Evolutionary conservation across 92 coral and sea anemone species (phyloP).

Genomic region (Umimayanthus kanabou): DNA sequence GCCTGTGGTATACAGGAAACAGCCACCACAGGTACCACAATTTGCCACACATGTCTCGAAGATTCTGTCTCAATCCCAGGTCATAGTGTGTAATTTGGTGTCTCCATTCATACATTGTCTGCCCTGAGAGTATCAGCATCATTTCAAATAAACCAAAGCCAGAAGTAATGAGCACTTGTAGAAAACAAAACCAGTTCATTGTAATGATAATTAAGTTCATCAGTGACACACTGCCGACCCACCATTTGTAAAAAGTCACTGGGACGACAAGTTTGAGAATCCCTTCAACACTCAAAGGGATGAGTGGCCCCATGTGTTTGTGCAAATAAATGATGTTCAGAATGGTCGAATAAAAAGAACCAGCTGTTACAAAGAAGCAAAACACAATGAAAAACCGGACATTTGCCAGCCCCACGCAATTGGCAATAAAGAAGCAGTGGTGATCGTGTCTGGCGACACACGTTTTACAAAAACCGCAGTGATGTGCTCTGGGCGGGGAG

Average conservation of each 20-base stretch:
- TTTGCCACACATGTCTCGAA: constrained; percentile 62
- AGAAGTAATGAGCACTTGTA: constrained; percentile 62
- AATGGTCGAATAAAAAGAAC: constrained; percentile 54
- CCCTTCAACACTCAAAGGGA: constrained; percentile 77
- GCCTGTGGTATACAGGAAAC: constrained; percentile 59
- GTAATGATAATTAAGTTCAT: constrained; percentile 61
- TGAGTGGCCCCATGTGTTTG: constrained; percentile 54
- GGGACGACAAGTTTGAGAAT: constrained; percentile 63
- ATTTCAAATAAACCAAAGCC: constrained; percentile 71
- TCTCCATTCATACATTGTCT: constrained; percentile 82
- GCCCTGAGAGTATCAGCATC: constrained; percentile 69
- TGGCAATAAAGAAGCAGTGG: constrained; percentile 77
- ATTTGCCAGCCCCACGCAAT: constrained; percentile 79
- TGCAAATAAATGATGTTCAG: constrained; percentile 70
- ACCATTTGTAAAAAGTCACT: constrained; percentile 75
- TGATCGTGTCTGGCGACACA: constrained; percentile 82
- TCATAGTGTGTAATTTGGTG: constrained; percentile 61
- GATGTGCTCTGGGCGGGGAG: constrained; percentile 89
- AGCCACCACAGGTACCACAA: constrained; percentile 81
- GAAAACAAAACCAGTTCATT: constrained; percentile 75
- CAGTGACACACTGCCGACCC: constrained; percentile 68
- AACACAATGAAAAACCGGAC: constrained; percentile 67
- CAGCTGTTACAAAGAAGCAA: constrained; percentile 57
- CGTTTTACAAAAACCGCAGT: constrained; percentile 68
- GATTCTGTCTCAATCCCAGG: constrained; percentile 74